Percentiles rank a stretch among this genome's conserved stretches.
These are phyloP conservation scores for Tinea semifulvella DNA, from an alignment of 2,888 invertebrate genomes.

Conservation along the genomic window DNA sequence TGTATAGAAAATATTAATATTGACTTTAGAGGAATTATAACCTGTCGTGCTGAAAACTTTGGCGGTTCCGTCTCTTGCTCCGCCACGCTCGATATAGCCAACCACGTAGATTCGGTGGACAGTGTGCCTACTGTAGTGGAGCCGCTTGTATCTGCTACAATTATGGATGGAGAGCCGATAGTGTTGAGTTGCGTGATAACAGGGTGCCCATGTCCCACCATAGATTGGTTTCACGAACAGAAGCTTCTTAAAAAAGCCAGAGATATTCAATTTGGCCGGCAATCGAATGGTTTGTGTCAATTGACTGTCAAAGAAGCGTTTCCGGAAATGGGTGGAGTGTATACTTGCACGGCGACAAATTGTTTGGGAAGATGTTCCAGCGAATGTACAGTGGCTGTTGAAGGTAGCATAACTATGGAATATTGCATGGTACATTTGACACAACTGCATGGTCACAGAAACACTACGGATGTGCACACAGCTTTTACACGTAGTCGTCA, in stretches of 20 bases:
- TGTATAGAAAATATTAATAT: slow-evolving; percentile 76
- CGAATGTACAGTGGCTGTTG: slow-evolving; percentile 79
- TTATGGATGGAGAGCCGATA: slow-evolving; percentile 92
- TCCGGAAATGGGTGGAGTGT: slow-evolving; percentile 90
- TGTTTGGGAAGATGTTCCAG: slow-evolving; percentile 83
- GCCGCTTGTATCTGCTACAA: slow-evolving; percentile 75
- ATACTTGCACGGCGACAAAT: slow-evolving; percentile 84
- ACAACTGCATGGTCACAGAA: slow-evolving; percentile 6
- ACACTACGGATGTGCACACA: too few species aligned
- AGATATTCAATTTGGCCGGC: slow-evolving; percentile 78
- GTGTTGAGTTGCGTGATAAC: slow-evolving; percentile 75
- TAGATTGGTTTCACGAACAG: slow-evolving; percentile 82
- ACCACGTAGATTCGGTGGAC: slow-evolving; percentile 56
- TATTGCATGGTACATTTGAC: slow-evolving; percentile 26
- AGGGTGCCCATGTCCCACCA: slow-evolving; percentile 82
- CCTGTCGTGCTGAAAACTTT: slow-evolving; percentile 90
- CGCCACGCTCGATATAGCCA: slow-evolving; percentile 73
- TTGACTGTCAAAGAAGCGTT: slow-evolving; percentile 87
- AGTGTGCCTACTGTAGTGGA: slow-evolving; percentile 77
- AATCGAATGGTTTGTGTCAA: slow-evolving; percentile 80
- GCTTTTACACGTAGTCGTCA: too few species aligned
- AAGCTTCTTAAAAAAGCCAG: slow-evolving; percentile 77
- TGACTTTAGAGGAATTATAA: slow-evolving; percentile 79
- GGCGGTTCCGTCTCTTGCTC: slow-evolving; percentile 90
- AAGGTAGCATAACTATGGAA: slow-evolving; percentile 68